Evolutionary conservation across 2,888 invertebrate species (phyloP), one percentile per base, ranked within the genome.

Genomic region (Alloplasta piceator): DNA sequence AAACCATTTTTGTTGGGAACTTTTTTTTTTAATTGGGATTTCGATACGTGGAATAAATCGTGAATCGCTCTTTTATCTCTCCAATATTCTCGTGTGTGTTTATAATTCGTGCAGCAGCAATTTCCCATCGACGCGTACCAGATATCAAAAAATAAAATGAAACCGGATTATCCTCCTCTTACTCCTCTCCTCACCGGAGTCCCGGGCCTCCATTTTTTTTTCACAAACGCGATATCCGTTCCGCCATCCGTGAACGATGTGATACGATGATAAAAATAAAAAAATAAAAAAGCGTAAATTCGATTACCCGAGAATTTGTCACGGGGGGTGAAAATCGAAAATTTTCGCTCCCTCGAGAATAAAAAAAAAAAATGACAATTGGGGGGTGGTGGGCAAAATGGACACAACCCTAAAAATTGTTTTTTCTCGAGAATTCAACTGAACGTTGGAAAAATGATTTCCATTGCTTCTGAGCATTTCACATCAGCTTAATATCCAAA

Each of bases 141-240:
- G 71, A 77, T 58, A 71, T 39, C 36, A 67, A 67, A 78, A 26
- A 78, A 67, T 72, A 72, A 72, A 72, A 66, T 71, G 66, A 66
- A 78, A 78, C 43, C 43, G 58, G 71, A 78, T 72, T 66, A 78
- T 78, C 64, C 64, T 66, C 58, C 26, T 12, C 48, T 64, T 36
- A 36, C 26, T 46, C 16, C n/a, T 58, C 9, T 12, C 6, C 41
- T 38, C 38, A 14, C 9, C 3, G 10, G n/a, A n/a, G 26, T 26
- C 3, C 26, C 26, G 3, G 26, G 26, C 26, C 3, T 26, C 26
- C 26, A 26, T 26, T 26, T 26, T 26, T 26, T 26, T 26, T 26
- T 26, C 26, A 1, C 26, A 26, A 26, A 26, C 26, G 26, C 3
- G 48, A 12, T 50, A 26, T 5, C 14, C 58, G 64, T 48, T 58